These are phyloP conservation scores for Tetrax tetrax DNA, from an alignment of 2,113 vertebrate species.

Conservation along the genomic window DNA sequence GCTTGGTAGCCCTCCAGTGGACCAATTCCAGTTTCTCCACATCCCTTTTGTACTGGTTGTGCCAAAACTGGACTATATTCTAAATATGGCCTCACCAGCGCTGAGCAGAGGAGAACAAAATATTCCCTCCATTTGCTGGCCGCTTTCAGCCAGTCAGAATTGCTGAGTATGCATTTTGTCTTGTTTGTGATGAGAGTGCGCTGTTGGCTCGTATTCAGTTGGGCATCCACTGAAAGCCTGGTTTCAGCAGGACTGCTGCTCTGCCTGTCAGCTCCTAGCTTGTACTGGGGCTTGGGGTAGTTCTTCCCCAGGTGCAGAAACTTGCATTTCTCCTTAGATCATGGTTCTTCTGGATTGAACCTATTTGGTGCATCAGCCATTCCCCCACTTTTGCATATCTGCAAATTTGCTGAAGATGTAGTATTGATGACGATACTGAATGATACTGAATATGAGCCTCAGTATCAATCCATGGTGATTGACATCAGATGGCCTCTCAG, in stretches of 20 bases:
- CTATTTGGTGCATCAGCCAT: neutral
- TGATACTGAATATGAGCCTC: neutral
- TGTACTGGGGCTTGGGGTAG: neutral
- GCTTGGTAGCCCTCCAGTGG: neutral
- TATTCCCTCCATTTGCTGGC: neutral
- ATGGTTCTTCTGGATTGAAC: neutral
- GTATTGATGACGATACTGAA: neutral
- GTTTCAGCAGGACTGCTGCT: neutral
- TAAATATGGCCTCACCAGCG: neutral
- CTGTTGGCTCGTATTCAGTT: neutral
- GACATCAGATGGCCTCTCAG: neutral
- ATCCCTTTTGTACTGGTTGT: neutral
- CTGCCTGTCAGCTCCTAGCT: neutral
- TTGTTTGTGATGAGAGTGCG: neutral
- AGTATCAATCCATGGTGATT: neutral
- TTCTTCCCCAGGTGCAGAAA: neutral
- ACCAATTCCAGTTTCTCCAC: neutral
- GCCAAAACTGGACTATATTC: neutral
- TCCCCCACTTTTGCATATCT: neutral
- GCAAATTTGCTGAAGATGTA: neutral
- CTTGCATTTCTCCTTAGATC: neutral
- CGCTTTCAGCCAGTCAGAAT: neutral
- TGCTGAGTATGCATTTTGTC: neutral
- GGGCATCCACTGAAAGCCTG: neutral
- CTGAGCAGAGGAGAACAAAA: neutral